Base-by-base conservation (phyloP, 2,888 invertebrate genomes). In the Meta bourneti region DNA sequence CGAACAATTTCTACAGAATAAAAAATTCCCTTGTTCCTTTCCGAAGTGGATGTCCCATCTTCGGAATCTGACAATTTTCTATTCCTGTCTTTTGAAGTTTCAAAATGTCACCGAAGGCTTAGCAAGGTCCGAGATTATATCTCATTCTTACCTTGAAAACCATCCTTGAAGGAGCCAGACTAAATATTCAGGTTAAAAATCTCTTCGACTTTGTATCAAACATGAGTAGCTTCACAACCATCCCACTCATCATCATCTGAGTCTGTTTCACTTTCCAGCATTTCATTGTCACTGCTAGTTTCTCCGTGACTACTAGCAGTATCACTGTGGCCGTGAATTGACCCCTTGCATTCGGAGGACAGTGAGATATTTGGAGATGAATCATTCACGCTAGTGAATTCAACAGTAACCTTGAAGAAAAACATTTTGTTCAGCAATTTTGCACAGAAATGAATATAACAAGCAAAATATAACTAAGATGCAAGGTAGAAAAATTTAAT, bases 261-360 rank as follows among this genome's bases (percentile, higher is more conserved):
- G 19, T 93, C 92, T 9, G 86, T 89, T 48, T 93, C 91, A 71
- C 77, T 87, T 19, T 93, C 93, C 7, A 92, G 74, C 89, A 91
- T 91, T 71, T 93, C 93, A 80, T 93, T 93, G 70, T 93, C 93
- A 83, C 90, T 91, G 61, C 92, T 91, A 9, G 80, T 91, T 75
- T 92, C 92, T 0, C 92, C 93, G 9, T 91, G 91, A 80, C 90
- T 93, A 61, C 92, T 92, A 7, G 91, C 90, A 61, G 89, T 91
- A 72, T 93, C 93, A 89, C 93, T 93, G 70, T 91, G 93, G 51
- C 88, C 84, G 11, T 83, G 82, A 7, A 83, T 20, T 0, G 82
- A 79, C 20, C 74, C 78, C 34, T 74, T 84, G n/a, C 69, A 82
- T 52, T 85, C 89, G 6, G 81, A 52, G 72, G 54, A 71, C 16